Conservation (phyloP, 2,797 vertebrate genomes). For the Serranus cabrilla region DNA sequence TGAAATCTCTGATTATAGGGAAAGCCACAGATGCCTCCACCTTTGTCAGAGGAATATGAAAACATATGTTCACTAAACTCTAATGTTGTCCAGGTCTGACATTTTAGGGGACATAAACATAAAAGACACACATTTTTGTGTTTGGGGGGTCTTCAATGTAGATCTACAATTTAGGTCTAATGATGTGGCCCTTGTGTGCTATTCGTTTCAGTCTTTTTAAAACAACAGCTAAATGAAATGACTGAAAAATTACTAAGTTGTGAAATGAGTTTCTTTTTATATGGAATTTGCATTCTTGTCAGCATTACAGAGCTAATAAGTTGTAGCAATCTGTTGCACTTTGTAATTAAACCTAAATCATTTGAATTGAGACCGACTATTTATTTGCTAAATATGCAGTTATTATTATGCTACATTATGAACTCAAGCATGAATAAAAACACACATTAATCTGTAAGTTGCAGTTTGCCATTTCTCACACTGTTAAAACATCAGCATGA, state of each 20-base stretch:
- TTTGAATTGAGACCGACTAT: slow-evolving; percentile 18
- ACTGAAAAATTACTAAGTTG: not conserved
- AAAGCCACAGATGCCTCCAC: no score
- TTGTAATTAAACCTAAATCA: slow-evolving; percentile 52
- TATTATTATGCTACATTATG: not conserved
- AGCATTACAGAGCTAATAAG: slow-evolving; percentile 43
- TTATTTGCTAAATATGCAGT: not conserved
- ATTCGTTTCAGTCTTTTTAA: not conserved
- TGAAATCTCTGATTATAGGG: no score
- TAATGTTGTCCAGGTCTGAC: no score
- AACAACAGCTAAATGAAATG: not conserved
- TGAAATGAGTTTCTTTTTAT: not conserved
- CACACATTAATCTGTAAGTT: not conserved
- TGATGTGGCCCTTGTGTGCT: not conserved
- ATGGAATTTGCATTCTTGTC: slow-evolving; percentile 30
- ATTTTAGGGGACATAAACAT: no score
- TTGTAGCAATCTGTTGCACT: slow-evolving; percentile 16
- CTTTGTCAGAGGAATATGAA: no score
- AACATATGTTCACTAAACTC: no score
- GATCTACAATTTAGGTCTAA: not conserved
- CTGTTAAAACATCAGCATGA: slow-evolving; percentile 11
- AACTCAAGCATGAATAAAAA: not conserved
- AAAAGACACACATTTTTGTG: no score
- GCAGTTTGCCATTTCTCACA: not conserved
- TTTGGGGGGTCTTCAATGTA: not conserved